phyloP scores from a whole-genome alignment of 64 coral and sea anemone genomes.

The Platygyra sinensis region DNA sequence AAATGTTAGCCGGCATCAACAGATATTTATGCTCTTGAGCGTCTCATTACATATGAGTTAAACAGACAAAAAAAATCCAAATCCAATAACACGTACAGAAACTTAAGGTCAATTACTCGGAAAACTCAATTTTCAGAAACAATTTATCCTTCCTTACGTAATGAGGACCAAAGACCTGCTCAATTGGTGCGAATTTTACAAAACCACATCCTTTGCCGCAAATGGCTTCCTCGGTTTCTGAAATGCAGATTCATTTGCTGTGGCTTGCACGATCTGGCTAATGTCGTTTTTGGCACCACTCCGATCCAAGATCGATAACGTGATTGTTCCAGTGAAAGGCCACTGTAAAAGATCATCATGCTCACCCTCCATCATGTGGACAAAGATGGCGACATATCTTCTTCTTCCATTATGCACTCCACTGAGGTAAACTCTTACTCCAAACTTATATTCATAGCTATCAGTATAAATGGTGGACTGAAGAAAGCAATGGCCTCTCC shows the following conservation, averaged over 20 bases:
- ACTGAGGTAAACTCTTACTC: not conserved
- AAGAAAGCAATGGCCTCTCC: not conserved
- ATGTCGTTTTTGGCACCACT: not conserved
- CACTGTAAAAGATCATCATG: not conserved
- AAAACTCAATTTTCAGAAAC: slow-evolving; percentile 5
- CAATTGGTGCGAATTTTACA: not conserved
- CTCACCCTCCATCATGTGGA: not conserved
- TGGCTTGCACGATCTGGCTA: not conserved
- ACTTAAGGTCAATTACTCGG: not conserved
- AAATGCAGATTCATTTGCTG: not conserved
- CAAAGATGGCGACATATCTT: not conserved
- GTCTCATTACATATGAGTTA: too few relatives aligned
- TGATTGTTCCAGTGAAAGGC: not conserved
- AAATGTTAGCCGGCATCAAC: too few relatives aligned
- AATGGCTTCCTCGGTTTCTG: not conserved
- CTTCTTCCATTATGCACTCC: not conserved
- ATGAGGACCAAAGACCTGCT: not conserved
- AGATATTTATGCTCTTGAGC: too few relatives aligned
- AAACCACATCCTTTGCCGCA: not conserved
- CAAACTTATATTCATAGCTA: slow-evolving; percentile 1
- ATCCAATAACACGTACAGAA: too few relatives aligned
- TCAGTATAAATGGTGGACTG: not conserved
- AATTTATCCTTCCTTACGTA: not conserved
- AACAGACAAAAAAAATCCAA: too few relatives aligned
- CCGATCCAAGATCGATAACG: not conserved